phyloP scores from a whole-genome alignment of 2,113 vertebrate species.

The Parotia lawesii region DNA sequence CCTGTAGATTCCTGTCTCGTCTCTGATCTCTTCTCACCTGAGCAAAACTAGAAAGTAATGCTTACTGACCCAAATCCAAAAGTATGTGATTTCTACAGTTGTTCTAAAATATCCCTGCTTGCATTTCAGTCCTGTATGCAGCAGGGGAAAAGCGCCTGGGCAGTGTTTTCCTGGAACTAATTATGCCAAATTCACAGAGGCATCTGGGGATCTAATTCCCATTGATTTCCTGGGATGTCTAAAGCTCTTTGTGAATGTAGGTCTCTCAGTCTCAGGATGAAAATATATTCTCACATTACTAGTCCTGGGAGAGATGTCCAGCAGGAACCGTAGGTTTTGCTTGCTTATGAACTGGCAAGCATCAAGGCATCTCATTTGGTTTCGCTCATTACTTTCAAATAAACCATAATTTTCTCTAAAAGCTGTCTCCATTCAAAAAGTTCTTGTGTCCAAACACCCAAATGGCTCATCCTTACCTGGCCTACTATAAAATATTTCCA shows the following conservation, averaged over 20 bases:
- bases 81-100: not conserved
- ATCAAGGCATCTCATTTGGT: not conserved
- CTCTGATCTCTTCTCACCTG: not conserved
- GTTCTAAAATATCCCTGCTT: constrained; percentile 1
- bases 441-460: not conserved
- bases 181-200: constrained; percentile 41
- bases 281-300: not conserved
- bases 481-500: not conserved
- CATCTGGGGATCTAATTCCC: constrained; percentile 39
- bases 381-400: not conserved
- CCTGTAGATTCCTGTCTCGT: not conserved
- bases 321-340: not conserved
- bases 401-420: not conserved
- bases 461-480: not conserved
- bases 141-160: not conserved
- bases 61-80: not conserved
- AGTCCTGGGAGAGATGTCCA: not conserved
- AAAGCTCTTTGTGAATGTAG: not conserved
- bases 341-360: not conserved
- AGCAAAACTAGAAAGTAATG: not conserved
- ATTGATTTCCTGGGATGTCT: constrained; percentile 20
- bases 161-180: constrained; percentile 41
- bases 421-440: not conserved
- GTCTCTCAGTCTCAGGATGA: constrained; percentile 3
- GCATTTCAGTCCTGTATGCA: not conserved